These are phyloP conservation scores for Squalus acanthias DNA, from an alignment of 2,797 vertebrate species.

Conservation along the genomic window DNA sequence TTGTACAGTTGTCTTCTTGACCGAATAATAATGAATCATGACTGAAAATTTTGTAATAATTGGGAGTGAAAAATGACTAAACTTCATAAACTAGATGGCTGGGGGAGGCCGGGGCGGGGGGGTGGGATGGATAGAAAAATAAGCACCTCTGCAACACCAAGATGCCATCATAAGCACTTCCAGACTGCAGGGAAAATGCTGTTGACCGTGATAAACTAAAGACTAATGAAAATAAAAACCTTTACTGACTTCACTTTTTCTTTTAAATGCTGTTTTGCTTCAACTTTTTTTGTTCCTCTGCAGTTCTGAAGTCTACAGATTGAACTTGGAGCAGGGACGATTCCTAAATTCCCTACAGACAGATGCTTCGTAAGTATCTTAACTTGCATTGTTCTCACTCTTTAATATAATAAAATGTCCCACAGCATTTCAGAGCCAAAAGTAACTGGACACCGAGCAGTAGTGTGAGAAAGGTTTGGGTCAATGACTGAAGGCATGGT, in stretches of 20 bases:
- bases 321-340: constrained; percentile 91
- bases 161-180: not conserved
- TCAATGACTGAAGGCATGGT: not conserved
- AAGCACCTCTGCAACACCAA: not conserved
- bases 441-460: not conserved
- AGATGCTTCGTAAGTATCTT: constrained; percentile 75
- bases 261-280: constrained; percentile 37
- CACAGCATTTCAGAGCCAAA: not conserved
- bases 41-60: not conserved
- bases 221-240: not conserved
- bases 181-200: not conserved
- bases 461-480: not conserved
- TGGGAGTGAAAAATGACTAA: not conserved
- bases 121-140: not conserved
- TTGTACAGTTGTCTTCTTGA: not conserved
- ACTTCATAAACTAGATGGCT: not conserved
- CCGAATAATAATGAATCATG: not conserved
- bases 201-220: not conserved
- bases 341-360: constrained; percentile 90
- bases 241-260: not conserved
- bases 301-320: constrained; percentile 84
- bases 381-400: not conserved
- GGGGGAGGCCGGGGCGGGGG: too few species aligned
- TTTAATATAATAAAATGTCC: not conserved
- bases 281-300: constrained; percentile 42